Evolutionary conservation across 2,797 vertebrate genomes (phyloP).

Genomic region (Xenops minutus): DNA sequence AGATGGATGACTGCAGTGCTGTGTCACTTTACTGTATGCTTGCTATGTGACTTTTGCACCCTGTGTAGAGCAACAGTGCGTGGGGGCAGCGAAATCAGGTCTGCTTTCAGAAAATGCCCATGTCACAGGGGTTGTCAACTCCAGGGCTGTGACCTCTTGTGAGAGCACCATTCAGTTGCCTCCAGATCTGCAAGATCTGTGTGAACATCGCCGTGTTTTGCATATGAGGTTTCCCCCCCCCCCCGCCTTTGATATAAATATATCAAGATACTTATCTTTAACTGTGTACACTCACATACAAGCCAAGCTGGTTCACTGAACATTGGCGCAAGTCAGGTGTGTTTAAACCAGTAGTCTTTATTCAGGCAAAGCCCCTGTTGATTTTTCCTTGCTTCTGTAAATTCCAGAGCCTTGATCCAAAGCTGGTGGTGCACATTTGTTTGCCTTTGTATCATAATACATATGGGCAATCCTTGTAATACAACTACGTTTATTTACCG

Average conservation of each 20-base stretch:
- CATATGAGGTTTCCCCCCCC: not conserved
- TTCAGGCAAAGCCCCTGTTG: constrained; percentile 24
- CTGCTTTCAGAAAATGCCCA: not conserved
- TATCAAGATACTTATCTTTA: not conserved
- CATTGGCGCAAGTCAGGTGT: not conserved
- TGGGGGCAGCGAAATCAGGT: not conserved
- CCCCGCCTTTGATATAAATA: constrained; percentile 45
- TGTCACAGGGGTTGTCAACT: not conserved
- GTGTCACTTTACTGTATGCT: not conserved
- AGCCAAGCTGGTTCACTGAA: not conserved
- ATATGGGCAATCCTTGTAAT: not conserved
- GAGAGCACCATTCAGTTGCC: not conserved
- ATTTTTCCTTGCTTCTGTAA: constrained; percentile 49
- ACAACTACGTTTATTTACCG: not conserved
- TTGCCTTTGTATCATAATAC: constrained; percentile 16
- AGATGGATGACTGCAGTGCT: not conserved
- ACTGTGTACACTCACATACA: not conserved
- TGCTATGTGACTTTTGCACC: not conserved
- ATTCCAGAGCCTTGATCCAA: not conserved
- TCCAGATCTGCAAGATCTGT: not conserved
- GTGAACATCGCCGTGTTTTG: not conserved
- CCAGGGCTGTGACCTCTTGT: not conserved
- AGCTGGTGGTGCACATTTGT: not conserved
- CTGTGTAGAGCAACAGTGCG: not conserved
- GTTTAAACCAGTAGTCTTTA: not conserved